Evolutionary conservation across 2,888 invertebrate genomes (phyloP).

Genomic region (Orgyia antiqua): DNA sequence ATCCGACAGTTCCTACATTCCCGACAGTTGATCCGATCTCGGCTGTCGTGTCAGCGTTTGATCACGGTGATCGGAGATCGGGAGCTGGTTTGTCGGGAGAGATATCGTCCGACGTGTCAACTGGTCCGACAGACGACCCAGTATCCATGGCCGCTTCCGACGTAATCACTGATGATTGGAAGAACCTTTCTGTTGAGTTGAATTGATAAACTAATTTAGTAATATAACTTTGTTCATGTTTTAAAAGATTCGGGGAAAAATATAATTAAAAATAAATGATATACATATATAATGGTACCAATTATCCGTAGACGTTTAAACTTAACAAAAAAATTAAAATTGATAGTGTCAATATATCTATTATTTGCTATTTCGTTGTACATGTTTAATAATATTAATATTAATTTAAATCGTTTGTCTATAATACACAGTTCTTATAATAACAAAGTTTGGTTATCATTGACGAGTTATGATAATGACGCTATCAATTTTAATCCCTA

Average conservation of each 20-base stretch:
- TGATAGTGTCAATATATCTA: too few species aligned
- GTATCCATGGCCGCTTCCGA: constrained; percentile 78
- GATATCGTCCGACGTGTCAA: constrained; percentile 57
- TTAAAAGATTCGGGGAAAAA: constrained; percentile 4
- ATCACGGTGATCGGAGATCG: constrained; percentile 62
- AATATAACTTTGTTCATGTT: constrained; percentile 12
- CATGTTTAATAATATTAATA: too few species aligned
- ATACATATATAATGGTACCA: too few species aligned
- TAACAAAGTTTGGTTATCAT: too few species aligned
- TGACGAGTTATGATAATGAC: too few species aligned
- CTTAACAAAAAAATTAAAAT: too few species aligned
- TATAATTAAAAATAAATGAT: not conserved
- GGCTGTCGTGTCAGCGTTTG: constrained; percentile 23
- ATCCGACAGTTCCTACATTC: constrained; percentile 13
- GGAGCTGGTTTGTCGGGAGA: constrained; percentile 67
- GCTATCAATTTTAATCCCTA: too few species aligned
- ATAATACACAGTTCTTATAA: too few species aligned
- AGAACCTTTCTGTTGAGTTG: constrained; percentile 76
- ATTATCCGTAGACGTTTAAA: too few species aligned
- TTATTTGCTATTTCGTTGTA: too few species aligned
- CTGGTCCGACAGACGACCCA: constrained; percentile 45
- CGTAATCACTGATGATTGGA: constrained; percentile 79
- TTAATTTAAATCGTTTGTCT: too few species aligned
- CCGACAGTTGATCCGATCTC: too few species aligned
- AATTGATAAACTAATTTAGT: constrained; percentile 20